Evolutionary conservation across 2,888 invertebrate species (phyloP).

Genomic region (Melieria picta): DNA sequence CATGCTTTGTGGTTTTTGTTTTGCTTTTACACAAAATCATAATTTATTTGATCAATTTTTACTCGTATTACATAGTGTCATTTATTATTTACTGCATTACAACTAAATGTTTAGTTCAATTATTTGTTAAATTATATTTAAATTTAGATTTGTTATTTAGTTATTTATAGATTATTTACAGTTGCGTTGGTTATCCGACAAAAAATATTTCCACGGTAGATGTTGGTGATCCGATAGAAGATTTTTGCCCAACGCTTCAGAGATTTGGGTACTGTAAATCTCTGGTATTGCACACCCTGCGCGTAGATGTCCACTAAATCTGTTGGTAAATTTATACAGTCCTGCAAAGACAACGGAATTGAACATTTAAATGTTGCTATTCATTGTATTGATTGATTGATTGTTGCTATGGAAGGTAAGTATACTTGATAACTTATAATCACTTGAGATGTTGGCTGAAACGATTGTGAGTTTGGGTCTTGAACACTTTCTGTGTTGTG

Average conservation of each 20-base stretch:
- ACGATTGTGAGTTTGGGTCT: too few relatives aligned
- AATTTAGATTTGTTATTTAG: constrained; percentile 29
- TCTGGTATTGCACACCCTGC: constrained; percentile 66
- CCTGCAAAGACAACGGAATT: constrained; percentile 48
- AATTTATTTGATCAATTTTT: constrained; percentile 19
- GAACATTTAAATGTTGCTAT: not conserved
- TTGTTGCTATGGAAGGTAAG: too few relatives aligned
- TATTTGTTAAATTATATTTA: constrained; percentile 34
- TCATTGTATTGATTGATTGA: too few relatives aligned
- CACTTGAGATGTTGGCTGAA: too few relatives aligned
- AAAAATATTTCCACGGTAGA: constrained; percentile 36
- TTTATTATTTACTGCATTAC: constrained; percentile 8
- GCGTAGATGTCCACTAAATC: constrained; percentile 66
- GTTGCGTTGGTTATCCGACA: constrained; percentile 62
- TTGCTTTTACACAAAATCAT: constrained; percentile 29
- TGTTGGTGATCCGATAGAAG: constrained; percentile 28
- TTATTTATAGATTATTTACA: constrained; percentile 46
- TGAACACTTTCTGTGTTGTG: too few relatives aligned
- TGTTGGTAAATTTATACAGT: constrained; percentile 59
- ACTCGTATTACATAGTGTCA: not conserved
- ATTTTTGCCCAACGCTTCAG: constrained; percentile 57
- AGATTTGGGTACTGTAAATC: constrained; percentile 66
- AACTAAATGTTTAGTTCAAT: constrained; percentile 23
- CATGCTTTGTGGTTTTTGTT: constrained; percentile 9
- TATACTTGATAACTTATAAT: too few relatives aligned